These are phyloP conservation scores for Drosophila neonasuta DNA, from an alignment of 2,888 invertebrate species.

Conservation along the genomic window DNA sequence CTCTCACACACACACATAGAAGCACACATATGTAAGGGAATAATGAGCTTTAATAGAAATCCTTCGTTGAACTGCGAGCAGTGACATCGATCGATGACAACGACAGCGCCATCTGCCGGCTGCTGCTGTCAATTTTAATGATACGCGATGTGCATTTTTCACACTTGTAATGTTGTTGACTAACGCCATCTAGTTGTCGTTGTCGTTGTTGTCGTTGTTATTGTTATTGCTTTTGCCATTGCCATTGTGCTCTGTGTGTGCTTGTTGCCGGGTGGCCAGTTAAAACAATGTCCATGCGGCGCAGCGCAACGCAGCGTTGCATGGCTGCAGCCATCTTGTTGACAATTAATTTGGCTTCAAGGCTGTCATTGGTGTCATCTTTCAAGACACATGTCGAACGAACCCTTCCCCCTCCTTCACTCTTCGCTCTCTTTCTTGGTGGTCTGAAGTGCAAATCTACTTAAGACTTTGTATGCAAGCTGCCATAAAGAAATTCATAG, in stretches of 20 bases:
- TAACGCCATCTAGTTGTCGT: slow-evolving; percentile 9
- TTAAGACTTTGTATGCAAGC: slow-evolving; percentile 20
- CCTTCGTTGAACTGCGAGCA: slow-evolving; percentile 16
- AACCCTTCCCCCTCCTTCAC: background rate
- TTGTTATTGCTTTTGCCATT: background rate
- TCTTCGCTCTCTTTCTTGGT: background rate
- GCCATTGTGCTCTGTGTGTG: slow-evolving; percentile 1
- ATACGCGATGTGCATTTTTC: slow-evolving; percentile 48
- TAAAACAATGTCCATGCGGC: slow-evolving; percentile 57
- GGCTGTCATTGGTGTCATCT: slow-evolving; percentile 61
- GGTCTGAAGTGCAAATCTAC: slow-evolving; percentile 40
- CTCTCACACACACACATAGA: slow-evolving; percentile 20
- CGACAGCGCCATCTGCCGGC: slow-evolving; percentile 60
- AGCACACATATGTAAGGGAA: slow-evolving; percentile 11
- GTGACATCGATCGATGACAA: slow-evolving; percentile 47
- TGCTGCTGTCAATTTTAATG: slow-evolving; percentile 71
- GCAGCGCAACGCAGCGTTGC: slow-evolving; percentile 36
- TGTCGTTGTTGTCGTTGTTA: slow-evolving; percentile 5
- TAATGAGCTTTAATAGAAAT: slow-evolving; percentile 38
- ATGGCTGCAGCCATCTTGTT: slow-evolving; percentile 60
- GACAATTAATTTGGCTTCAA: slow-evolving; percentile 72
- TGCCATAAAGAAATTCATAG: background rate
- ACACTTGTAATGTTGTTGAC: slow-evolving; percentile 44
- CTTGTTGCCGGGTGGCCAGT: slow-evolving; percentile 21
- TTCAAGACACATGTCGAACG: slow-evolving; percentile 48